Conservation (phyloP, 2,113 vertebrate species). For the Cettia cetti region DNA sequence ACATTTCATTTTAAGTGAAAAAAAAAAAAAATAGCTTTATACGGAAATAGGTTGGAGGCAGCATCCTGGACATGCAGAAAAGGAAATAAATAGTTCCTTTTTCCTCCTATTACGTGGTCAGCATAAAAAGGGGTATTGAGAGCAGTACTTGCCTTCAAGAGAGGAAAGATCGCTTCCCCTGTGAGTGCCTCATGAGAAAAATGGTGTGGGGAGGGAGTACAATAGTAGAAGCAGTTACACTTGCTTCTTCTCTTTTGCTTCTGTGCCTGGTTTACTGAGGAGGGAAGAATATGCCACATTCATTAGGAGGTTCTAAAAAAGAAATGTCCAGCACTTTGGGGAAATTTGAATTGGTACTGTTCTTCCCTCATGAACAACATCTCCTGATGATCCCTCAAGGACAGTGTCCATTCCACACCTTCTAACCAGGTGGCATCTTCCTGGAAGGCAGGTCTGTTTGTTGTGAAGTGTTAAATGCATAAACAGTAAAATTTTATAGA, state of each 20-base stretch:
- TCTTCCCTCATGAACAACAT: neutral
- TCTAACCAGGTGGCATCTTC: neutral
- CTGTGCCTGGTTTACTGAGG: neutral
- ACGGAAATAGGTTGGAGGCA: neutral
- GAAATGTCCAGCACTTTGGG: neutral
- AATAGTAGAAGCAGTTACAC: neutral
- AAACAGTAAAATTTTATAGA: neutral
- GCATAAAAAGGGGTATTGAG: neutral
- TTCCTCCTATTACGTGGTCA: neutral
- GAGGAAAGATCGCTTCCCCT: neutral
- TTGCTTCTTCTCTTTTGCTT: neutral
- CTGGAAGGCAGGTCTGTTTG: neutral
- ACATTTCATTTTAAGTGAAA: constrained; percentile 14
- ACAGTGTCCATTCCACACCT: neutral
- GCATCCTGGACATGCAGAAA: neutral
- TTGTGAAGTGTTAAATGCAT: neutral
- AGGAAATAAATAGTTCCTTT: neutral
- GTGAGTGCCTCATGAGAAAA: neutral
- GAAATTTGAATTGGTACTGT: neutral
- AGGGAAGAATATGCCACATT: neutral
- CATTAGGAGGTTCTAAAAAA: neutral
- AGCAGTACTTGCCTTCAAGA: neutral
- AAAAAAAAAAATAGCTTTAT: constrained; percentile 15
- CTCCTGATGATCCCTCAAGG: neutral
- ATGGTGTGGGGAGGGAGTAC: neutral